Evolutionary conservation across 2,797 vertebrate species (phyloP), one percentile per base, ranked within the genome.

Genomic region (Typhlichthys eigenmanni): DNA sequence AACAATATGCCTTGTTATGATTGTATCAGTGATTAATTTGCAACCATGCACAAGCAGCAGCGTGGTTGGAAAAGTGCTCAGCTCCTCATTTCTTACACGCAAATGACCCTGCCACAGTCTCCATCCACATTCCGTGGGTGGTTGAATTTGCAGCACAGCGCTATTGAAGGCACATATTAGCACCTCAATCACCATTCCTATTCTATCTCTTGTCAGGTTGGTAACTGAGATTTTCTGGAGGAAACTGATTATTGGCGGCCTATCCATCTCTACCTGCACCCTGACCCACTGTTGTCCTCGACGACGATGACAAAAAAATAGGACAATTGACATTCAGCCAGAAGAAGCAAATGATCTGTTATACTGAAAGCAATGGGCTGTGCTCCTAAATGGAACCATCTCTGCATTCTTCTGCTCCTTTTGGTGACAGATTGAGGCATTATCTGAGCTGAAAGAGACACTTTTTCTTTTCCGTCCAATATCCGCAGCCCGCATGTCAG

Each of bases 341-440:
- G 48, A n/a, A 45, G 60, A 72, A 47, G 59, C 9, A 3, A 16
- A 38, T 58, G 65, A 60, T 47, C 6, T 0, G 68, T 50, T 66
- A 67, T 60, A 68, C 47, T 69, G 76, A 80, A 74, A 73, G 62
- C 72, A 77, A 80, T 49, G 13, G 9, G 48, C 48, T 53, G 72
- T 68, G 68, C 1, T 24, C 55, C 62, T 61, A 72, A 71, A 78
- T 82, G 80, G 66, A 78, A 78, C 17, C 5, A 62, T 55, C 5
- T 13, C 66, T 69, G 47, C 9, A 48, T 71, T 76, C 72, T 64
- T 64, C 71, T 80, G 69, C 50, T 60, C 46, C 72, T 66, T 72
- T 66, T 56, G 53, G 62, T 79, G 76, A 86, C 71, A 75, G 77
- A 86, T 85, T 84, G 82, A 82, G 70, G 77, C 56, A 73, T 78